Percentiles rank a stretch among this genome's conserved stretches.
phyloP scores from a whole-genome alignment of 2,113 vertebrate species.

The Butorides virescens region DNA sequence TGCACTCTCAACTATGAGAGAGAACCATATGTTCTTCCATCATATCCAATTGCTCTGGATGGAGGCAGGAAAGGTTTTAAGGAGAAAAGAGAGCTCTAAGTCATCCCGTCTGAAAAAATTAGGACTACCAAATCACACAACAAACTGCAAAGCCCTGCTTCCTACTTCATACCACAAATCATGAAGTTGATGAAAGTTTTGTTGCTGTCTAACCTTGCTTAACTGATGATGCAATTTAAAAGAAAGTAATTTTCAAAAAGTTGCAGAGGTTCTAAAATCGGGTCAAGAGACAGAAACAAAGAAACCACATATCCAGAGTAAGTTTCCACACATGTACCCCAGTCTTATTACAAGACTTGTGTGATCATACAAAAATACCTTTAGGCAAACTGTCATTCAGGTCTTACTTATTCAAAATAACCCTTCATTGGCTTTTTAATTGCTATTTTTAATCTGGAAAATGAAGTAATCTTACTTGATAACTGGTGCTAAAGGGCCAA shows the following conservation, averaged over 20 bases:
- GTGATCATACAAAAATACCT: neutral
- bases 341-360: neutral
- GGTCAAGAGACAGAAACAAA: neutral
- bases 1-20: neutral
- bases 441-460: neutral
- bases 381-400: neutral
- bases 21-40: neutral
- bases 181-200: neutral
- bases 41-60: neutral
- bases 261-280: neutral
- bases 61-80: neutral
- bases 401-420: neutral
- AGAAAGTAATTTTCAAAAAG: neutral
- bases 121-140: neutral
- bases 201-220: neutral
- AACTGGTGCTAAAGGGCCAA: conserved; percentile 92
- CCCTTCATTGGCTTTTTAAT: neutral
- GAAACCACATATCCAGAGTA: rapidly evolving
- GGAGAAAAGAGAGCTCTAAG: neutral
- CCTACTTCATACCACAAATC: neutral
- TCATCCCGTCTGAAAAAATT: neutral
- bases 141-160: neutral
- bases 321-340: neutral
- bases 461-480: conserved; percentile 79
- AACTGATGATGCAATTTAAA: neutral